Base-by-base conservation (phyloP, 2,113 vertebrate genomes). In the Argyrosomus japonicus region DNA sequence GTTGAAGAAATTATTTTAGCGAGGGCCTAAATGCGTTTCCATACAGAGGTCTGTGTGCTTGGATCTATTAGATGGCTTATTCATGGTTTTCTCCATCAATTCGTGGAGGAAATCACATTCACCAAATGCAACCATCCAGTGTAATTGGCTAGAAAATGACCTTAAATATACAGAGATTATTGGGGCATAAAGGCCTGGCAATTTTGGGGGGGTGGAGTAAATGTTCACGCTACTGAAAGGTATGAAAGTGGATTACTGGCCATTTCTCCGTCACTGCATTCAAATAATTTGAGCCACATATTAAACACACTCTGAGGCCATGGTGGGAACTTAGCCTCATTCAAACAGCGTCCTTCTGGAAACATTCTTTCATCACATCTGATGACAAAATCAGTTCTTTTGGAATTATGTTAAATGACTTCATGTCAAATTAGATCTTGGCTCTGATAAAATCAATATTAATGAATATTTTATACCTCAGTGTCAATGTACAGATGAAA, bases 201-300 rank as follows among this genome's bases (percentile, higher is more conserved):
- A 7, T 68, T 76, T 64, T 75, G 10, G 53, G 48, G 19, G 64
- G 71, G 14, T 25, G 14, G 62, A 67, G 81, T 56, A 71, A 82
- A 87, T 58, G 61, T 85, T 90, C 62, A 88, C 15, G 70, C 81
- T 74, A 6, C 72, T 91, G 71, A 86, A 85, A 84, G 84, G 88
- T 90, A 81, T 88, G 76, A 90, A 87, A 91, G 81, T 90, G 89
- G 88, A 91, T 92, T 87, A 90, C 79, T 83, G 83, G 50, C 50
- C 69, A 62, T 82, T 82, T 90, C 72, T 86, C 72, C 12, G 6
- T 85, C 81, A 81, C 60, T 82, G 83, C 78, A 75, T 79, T 74
- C 47, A 76, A 78, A 80, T 77, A 3, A 90, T 79, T 86, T 60
- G 54, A 73, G 62, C 65, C 84, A 81, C 45, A 77, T 84, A 75